phyloP scores from a whole-genome alignment of 2,797 vertebrate genomes.

The Pseudochromis fuscus region DNA sequence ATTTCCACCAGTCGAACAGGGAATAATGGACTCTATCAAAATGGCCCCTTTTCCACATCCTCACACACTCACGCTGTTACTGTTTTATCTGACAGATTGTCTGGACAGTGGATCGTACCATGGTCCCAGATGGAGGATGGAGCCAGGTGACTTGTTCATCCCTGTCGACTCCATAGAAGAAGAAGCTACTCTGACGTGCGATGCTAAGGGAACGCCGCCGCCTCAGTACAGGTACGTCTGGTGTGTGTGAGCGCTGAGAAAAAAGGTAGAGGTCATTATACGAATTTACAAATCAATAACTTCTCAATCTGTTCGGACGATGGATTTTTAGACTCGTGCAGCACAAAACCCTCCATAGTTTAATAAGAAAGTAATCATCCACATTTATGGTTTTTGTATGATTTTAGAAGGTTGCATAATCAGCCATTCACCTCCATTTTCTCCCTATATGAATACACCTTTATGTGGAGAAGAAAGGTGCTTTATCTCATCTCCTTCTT shows the following conservation, averaged over 20 bases:
- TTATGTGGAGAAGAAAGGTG: slow-evolving; percentile 16
- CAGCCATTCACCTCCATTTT: slow-evolving; percentile 1
- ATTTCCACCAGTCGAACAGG: slow-evolving; percentile 6
- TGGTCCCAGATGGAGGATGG: slow-evolving; percentile 86
- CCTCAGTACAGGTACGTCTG: slow-evolving; percentile 85
- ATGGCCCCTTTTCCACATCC: slow-evolving; percentile 8
- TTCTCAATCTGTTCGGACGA: neutral
- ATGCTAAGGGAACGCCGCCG: slow-evolving; percentile 82
- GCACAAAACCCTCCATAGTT: too few relatives aligned
- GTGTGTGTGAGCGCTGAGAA: neutral
- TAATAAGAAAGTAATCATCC: too few relatives aligned
- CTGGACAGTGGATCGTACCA: slow-evolving; percentile 83
- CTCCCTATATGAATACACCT: neutral
- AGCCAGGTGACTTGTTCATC: slow-evolving; percentile 86
- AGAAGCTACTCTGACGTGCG: slow-evolving; percentile 86
- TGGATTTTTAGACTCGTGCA: neutral
- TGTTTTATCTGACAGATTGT: slow-evolving; percentile 74
- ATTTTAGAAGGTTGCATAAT: neutral
- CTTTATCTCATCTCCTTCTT: slow-evolving; percentile 36
- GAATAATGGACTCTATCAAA: slow-evolving; percentile 25
- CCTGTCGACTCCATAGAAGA: slow-evolving; percentile 85
- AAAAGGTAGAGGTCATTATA: too few relatives aligned
- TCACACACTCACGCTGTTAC: slow-evolving; percentile 20
- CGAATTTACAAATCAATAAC: neutral
- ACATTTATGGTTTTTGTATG: neutral